Base-by-base conservation (phyloP, 2,888 invertebrate species). In the Aporophyla lueneburgensis region DNA sequence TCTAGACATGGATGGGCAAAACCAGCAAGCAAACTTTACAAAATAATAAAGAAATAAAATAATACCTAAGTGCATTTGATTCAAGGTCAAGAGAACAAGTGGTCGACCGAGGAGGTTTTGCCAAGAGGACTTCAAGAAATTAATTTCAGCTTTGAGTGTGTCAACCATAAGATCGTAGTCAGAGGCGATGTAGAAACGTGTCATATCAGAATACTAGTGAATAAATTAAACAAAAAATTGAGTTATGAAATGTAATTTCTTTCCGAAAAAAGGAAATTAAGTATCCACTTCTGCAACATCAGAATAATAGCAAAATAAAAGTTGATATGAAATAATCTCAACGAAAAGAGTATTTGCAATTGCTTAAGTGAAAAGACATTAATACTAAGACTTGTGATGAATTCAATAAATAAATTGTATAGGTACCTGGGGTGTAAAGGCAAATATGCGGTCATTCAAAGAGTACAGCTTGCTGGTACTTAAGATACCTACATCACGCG, bases 121-220 rank as follows among this genome's bases (percentile, higher is more conserved):
- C 99, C 99, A 99, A 96, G 99, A 99, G 91, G 98, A 99, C 97
- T 99, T 99, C 97, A 99, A 98, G 97, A 99, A 99, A 97, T 99
- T 98, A 93, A 99, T 98, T 97, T 99, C 99, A 90, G 99, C 98
- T 97, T 99, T 99, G 97, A 99, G 98, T 95, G 98, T 98, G 97
- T 99, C 99, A 94, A 99, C 98, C 98, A 99, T 98, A 97, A 99
- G 98, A 96, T 99, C 99, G 97, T 98, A 98, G 97, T 99, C 99
- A 94, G 99, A 99, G 94, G 99, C 99, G 95, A 99, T 98, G 98
- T 99, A 99, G 98, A 99, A 99, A 95, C 99, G 98, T 94, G 98
- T 98, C 97, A 98, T 98, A 97, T 99, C 99, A 97, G 99, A 99
- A 97, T 99, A 99, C 99, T 99, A 93, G 67, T 74, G 76, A 95